Conservation (phyloP, 2,888 invertebrate species). For the Tribolium freemani region DNA sequence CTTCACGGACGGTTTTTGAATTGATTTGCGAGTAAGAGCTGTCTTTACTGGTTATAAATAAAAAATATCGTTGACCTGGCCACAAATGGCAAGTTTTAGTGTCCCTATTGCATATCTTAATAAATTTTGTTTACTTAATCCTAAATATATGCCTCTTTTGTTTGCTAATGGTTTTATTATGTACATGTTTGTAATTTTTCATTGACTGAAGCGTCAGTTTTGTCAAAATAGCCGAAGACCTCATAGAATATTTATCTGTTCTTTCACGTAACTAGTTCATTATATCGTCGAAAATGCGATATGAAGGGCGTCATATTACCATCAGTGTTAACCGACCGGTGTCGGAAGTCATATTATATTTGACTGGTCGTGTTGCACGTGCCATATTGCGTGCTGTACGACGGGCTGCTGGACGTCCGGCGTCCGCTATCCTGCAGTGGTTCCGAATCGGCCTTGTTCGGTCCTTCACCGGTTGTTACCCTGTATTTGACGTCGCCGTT, state of each 20-base stretch:
- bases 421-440: conserved; percentile 13
- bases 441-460: conserved; percentile 41
- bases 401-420: conserved; percentile 35
- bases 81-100: neutral
- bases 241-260: neutral
- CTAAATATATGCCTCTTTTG: neutral
- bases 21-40: neutral
- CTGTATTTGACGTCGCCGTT: conserved; percentile 40
- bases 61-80: neutral
- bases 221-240: neutral
- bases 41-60: neutral
- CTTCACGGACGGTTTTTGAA: neutral
- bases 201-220: neutral
- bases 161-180: neutral
- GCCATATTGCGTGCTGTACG: conserved; percentile 44
- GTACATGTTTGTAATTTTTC: neutral
- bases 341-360: neutral
- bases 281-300: neutral
- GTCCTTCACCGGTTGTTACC: conserved; percentile 58
- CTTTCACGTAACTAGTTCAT: neutral
- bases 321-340: neutral
- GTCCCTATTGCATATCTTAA: neutral
- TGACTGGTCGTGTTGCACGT: conserved; percentile 3
- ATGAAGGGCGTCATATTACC: neutral
- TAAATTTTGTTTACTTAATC: neutral